Base-by-base conservation (phyloP, 64 coral and sea anemone genomes). In the Montipora foliosa region DNA sequence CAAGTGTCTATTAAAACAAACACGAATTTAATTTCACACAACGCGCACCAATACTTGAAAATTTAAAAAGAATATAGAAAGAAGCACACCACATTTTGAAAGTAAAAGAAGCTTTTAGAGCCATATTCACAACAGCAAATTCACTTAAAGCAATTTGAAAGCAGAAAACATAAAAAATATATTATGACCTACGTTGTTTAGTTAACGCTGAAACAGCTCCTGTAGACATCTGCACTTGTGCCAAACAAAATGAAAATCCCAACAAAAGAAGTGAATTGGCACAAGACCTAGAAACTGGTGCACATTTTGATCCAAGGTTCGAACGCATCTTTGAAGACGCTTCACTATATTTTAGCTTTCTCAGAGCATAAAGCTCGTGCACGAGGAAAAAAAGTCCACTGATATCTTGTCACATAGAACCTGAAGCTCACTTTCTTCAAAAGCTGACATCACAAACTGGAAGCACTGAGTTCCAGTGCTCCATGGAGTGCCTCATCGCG, bases 211-310 rank as follows among this genome's bases (percentile, higher is more conserved):
- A 11, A 76, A 10, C 74, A 76, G 25, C 45, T 8, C 2, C 29
- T 11, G 10, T 29, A 76, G 74, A 11, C 37, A 76, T 11, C 45
- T 46, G 9, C 3, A 45, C 10, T 3, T 46, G 74, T 44, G 4
- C 25, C 6, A 9, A 46, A 78, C 76, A 78, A 19, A 78, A n/a
- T 49, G 47, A 86, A 71, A 86, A 50, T 64, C 62, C 70, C 16
- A 6, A 46, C 46, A 86, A 71, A 15, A 72, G 15, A 49, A 57
- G 53, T 12, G 13, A 16, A 5, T 5, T 14, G 29, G 19, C 0
- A 6, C 24, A 21, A 9, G 14, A 47, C 29, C 7, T 14, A 50
- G 13, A 11, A 15, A 49, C 1, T 11, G 53, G 53, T 11, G 11
- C 11, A 57, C 53, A 57, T 6, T 57, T 57, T 6, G 20, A 71